A percentile compares a stretch with the other conserved stretches of the same genome.
These are phyloP conservation scores for Clitarchus hookeri DNA, from an alignment of 2,888 invertebrate genomes.

Conservation along the genomic window DNA sequence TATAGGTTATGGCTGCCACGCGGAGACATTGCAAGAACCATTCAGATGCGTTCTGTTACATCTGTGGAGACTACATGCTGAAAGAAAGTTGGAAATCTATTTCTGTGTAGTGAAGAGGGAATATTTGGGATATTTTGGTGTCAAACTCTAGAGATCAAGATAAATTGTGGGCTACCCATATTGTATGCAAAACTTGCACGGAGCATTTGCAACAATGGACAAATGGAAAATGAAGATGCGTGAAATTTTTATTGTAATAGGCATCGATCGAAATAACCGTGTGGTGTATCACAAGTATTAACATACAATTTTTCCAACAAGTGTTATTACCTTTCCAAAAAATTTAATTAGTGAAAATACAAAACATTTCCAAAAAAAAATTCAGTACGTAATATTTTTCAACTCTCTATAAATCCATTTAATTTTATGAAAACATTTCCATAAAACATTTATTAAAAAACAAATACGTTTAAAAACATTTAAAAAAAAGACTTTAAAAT, in stretches of 20 bases:
- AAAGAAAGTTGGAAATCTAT: background rate
- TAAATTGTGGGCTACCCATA: background rate
- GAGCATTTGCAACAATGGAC: background rate
- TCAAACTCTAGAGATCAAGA: background rate
- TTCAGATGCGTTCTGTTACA: background rate
- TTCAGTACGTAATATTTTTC: too few species aligned
- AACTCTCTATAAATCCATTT: too few species aligned
- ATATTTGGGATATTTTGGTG: background rate
- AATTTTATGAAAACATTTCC: too few species aligned
- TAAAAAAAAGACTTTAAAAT: too few species aligned
- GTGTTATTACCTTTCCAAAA: background rate
- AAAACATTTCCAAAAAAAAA: too few species aligned
- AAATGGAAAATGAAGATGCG: background rate
- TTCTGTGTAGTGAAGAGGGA: background rate
- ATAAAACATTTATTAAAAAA: too few species aligned
- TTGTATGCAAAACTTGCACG: conserved; percentile 6
- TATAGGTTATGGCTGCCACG: too few species aligned
- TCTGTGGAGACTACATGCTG: background rate
- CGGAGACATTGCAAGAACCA: background rate
- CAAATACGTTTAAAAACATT: too few species aligned
- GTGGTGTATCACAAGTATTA: too few species aligned
- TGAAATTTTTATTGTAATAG: background rate
- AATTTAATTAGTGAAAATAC: too few species aligned
- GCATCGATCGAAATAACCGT: background rate
- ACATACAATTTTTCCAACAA: too few species aligned